Base-by-base conservation (phyloP, 2,888 invertebrate genomes). In the Spilarctia lutea region DNA sequence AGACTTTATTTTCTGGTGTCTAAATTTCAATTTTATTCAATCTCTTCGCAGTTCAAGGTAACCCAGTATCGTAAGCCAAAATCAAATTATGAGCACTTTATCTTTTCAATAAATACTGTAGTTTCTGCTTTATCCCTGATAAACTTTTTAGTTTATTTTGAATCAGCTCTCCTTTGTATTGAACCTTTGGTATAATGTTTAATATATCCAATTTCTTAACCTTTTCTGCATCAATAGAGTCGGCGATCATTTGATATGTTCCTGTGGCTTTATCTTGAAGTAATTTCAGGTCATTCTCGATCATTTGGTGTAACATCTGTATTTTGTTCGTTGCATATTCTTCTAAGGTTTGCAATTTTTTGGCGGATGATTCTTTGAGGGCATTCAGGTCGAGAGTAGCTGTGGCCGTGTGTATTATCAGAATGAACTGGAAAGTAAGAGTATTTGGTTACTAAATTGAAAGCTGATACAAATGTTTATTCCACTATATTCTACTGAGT, bases 371-470 rank as follows among this genome's bases (percentile, higher is more conserved):
- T 33, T 91, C 89, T 74, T 90, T 91, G 1, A 94, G 74, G 65
- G 89, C 88, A 35, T 92, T 84, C 0, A 94, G 74, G 75, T 93
- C 90, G 6, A 93, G 79, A 20, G 93, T 93, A 1, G 92, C 93
- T 73, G 87, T 80, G 56, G 90, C 79, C 68, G 87, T 63, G 60
- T 91, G 89, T 20, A 92, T 75, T 33, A 88, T 78, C 65, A 91
- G 78, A 67, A 91, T 82, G n/a, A 93, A 83, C 94, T 94, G 92
- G 0, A 87, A 88, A 87, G 20, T n/a, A 63, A 42, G 63, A 45
- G 2, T 68, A 45, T 16, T 27, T 16, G n/a, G 11, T n/a, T n/a
- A 56, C 11, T n/a, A 11, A 24, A 52, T 8, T 20, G 52, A 8
- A 8, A 45, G 7, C 24, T 24, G 20, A 18, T 48, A 48, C 7